These are phyloP conservation scores for Salminus brasiliensis DNA, from an alignment of 2,113 vertebrate species.

Conservation along the genomic window DNA sequence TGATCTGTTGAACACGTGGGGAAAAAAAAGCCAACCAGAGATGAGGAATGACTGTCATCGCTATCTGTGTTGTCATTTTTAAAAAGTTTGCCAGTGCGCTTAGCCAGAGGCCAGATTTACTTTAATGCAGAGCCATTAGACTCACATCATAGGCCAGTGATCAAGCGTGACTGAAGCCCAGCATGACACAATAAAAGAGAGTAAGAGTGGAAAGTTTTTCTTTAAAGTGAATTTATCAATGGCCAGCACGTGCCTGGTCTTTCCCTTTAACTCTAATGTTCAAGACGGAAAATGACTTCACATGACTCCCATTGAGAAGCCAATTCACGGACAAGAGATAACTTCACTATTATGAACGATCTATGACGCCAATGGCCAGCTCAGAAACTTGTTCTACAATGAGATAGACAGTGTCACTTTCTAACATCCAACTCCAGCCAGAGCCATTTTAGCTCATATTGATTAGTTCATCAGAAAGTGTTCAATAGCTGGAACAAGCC, in stretches of 20 bases:
- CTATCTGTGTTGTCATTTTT: conserved; percentile 2
- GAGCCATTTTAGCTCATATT: conserved; percentile 22
- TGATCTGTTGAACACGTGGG: conserved; percentile 30
- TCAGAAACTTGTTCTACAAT: neutral
- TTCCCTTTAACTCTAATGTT: neutral
- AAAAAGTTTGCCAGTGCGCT: neutral
- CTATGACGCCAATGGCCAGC: neutral
- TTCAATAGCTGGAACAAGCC: conserved; percentile 48
- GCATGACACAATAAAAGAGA: neutral
- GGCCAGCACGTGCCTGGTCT: neutral
- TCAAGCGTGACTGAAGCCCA: neutral
- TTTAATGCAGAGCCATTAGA: conserved; percentile 22
- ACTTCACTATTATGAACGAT: neutral
- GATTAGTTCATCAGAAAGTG: conserved; percentile 25
- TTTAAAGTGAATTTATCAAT: neutral
- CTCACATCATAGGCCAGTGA: conserved; percentile 3
- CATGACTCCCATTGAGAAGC: neutral
- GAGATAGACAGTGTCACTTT: conserved; percentile 1
- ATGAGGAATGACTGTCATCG: neutral
- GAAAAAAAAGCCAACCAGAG: neutral
- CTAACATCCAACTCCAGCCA: neutral
- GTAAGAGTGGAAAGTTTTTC: neutral
- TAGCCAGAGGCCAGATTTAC: neutral
- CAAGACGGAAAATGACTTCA: neutral
- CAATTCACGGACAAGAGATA: neutral